These are phyloP conservation scores for Marisa cornuarietis DNA, from an alignment of 1,140 invertebrate genomes.

Conservation along the genomic window DNA sequence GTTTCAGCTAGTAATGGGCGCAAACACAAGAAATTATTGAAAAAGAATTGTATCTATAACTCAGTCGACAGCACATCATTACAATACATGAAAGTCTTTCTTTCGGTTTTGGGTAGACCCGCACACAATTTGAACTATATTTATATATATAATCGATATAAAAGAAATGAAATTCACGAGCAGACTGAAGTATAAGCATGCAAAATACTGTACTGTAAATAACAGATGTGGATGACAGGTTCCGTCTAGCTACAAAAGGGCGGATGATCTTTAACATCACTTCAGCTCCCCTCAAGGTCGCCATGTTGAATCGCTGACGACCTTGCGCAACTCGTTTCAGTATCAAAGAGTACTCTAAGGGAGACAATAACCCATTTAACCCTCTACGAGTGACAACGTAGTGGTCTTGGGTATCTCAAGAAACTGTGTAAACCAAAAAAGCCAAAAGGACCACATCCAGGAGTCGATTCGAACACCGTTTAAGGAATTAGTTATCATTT, in stretches of 20 bases:
- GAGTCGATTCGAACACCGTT: neutral
- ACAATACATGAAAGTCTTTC: too few species aligned
- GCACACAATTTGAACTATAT: neutral
- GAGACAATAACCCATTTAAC: neutral
- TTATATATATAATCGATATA: neutral
- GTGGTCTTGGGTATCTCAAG: neutral
- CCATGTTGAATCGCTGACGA: conserved; percentile 17
- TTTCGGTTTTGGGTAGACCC: too few species aligned
- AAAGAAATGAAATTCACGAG: neutral
- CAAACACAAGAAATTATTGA: too few species aligned
- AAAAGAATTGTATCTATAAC: too few species aligned
- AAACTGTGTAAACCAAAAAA: neutral
- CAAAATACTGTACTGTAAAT: conserved; percentile 11
- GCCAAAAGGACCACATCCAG: too few species aligned
- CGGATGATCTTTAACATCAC: conserved; percentile 2
- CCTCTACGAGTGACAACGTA: neutral
- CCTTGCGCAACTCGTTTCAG: neutral
- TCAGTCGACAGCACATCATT: too few species aligned
- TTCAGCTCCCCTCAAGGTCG: conserved; percentile 21
- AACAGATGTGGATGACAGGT: conserved; percentile 19
- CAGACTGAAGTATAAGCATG: neutral
- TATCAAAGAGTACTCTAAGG: neutral
- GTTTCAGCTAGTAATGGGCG: too few species aligned
- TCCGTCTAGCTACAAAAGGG: neutral
- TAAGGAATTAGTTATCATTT: neutral